Evolutionary conservation across 2,888 invertebrate species (phyloP).

Genomic region (Crocallis elinguaria): DNA sequence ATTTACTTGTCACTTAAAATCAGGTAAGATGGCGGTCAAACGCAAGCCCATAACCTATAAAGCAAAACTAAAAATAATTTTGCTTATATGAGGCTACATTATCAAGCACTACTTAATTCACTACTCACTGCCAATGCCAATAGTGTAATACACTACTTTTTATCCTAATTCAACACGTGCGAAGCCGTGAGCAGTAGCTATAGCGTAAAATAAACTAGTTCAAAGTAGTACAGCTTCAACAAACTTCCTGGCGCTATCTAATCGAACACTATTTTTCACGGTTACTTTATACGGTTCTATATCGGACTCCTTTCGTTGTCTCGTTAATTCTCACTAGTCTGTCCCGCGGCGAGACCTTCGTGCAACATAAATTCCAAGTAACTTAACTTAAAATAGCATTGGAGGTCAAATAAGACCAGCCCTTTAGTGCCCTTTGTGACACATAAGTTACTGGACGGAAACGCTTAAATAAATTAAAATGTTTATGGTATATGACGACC

Average conservation of each 20-base stretch:
- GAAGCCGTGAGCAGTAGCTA: neutral
- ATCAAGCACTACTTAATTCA: no score
- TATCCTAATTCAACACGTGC: no score
- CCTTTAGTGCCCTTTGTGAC: conserved; percentile 71
- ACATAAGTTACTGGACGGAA: conserved; percentile 59
- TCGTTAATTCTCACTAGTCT: conserved; percentile 76
- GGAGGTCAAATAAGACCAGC: conserved; percentile 72
- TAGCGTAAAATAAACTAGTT: no score
- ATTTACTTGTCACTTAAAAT: no score
- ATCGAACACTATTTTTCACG: conserved; percentile 42
- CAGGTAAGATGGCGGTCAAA: no score
- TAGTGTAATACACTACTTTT: no score
- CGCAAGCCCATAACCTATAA: no score
- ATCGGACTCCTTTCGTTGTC: conserved; percentile 52
- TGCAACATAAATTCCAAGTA: conserved; percentile 76
- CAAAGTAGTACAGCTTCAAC: no score
- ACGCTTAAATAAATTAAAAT: conserved; percentile 48
- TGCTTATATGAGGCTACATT: no score
- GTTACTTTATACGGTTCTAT: conserved; percentile 48
- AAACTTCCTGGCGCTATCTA: conserved; percentile 15
- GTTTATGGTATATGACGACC: conserved; percentile 4
- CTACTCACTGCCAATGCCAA: no score
- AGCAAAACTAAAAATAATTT: no score
- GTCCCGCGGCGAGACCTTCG: conserved; percentile 64
- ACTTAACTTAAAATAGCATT: conserved; percentile 76